Conservation (phyloP, 2,888 invertebrate species). For the Baccha elongata region DNA sequence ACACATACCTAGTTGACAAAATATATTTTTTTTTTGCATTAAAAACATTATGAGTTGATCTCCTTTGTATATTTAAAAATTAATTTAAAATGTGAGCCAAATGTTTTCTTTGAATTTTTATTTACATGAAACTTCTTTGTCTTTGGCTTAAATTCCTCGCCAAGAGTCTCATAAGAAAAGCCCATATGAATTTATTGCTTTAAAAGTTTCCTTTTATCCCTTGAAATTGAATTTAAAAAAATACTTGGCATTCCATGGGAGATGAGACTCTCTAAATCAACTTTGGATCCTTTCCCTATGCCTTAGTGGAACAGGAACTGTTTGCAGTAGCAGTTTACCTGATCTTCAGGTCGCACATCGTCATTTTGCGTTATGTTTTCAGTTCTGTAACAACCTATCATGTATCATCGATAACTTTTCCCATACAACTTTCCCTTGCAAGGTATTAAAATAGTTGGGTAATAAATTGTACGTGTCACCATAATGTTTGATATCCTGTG, state of each 20-base stretch:
- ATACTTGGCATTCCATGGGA: constrained; percentile 54
- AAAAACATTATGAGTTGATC: too few species aligned
- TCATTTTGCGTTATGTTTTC: constrained; percentile 29
- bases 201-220: constrained; percentile 47
- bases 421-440: constrained; percentile 11
- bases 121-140: too few species aligned
- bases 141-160: too few species aligned
- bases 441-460: constrained; percentile 69
- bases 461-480: constrained; percentile 48
- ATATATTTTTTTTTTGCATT: too few species aligned
- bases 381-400: constrained; percentile 51
- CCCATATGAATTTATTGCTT: constrained; percentile 59
- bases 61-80: too few species aligned
- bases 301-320: not conserved
- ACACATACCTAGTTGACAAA: too few species aligned
- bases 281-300: constrained; percentile 12
- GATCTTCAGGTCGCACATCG: constrained; percentile 23
- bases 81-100: too few species aligned
- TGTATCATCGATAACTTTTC: constrained; percentile 59
- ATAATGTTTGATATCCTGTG: constrained; percentile 27
- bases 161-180: too few species aligned
- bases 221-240: constrained; percentile 59
- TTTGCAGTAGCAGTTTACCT: constrained; percentile 3
- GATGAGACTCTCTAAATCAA: constrained; percentile 43
- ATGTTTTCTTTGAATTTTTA: too few species aligned